A percentile compares a stretch with the other conserved stretches of the same genome.
phyloP scores from a whole-genome alignment of 2,113 vertebrate genomes.

The Pluvialis apricaria region DNA sequence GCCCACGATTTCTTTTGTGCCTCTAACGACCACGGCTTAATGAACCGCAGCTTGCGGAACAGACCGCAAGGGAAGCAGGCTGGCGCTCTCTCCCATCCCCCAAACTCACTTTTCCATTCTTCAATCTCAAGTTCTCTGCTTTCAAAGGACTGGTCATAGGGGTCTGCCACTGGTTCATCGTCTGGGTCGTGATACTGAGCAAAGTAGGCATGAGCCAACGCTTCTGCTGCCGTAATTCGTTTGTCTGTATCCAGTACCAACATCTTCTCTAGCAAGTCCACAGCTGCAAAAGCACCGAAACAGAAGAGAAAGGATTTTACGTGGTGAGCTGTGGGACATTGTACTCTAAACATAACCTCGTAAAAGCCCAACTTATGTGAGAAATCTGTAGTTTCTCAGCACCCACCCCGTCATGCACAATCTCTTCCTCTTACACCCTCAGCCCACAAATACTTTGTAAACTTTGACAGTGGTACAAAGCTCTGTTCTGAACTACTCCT shows the following conservation, averaged over 20 bases:
- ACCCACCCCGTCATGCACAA: not conserved
- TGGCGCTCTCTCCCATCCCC: not conserved
- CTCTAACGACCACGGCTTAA: not conserved
- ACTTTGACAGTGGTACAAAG: fast-evolving
- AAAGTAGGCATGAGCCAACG: slow-evolving; percentile 91
- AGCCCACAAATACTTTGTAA: not conserved
- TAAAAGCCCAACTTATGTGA: fast-evolving
- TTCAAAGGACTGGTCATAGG: slow-evolving; percentile 97
- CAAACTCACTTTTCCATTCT: slow-evolving; percentile 94
- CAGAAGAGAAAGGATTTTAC: not conserved
- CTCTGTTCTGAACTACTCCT: not conserved
- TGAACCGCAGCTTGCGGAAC: not conserved
- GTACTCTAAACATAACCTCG: fast-evolving
- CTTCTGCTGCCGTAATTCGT: slow-evolving; percentile 91
- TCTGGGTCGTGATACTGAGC: slow-evolving; percentile 96
- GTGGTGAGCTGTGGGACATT: not conserved
- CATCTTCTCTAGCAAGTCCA: slow-evolving; percentile 98
- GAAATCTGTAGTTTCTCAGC: not conserved
- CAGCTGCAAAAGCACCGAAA: slow-evolving; percentile 73
- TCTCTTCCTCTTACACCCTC: not conserved
- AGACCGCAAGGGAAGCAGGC: not conserved
- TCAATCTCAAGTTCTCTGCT: slow-evolving; percentile 95
- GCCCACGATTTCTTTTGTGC: not conserved
- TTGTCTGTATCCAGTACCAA: slow-evolving; percentile 96
- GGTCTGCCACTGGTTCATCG: slow-evolving; percentile 93